Evolutionary conservation across 2,113 vertebrate species (phyloP).

Genomic region (Sorex fumeus): DNA sequence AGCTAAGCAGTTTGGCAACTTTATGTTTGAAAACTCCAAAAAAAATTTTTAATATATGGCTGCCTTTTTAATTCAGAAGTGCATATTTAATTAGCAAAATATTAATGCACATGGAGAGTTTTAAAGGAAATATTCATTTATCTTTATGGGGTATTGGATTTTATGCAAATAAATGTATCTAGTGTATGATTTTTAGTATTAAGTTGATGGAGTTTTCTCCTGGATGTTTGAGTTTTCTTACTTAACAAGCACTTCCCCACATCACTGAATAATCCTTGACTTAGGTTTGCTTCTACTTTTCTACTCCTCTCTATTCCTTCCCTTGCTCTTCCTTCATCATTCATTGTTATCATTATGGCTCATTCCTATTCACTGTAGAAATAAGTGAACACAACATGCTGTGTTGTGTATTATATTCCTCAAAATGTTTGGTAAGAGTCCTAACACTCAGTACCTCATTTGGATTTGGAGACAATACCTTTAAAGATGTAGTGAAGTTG

Average conservation of each 20-base stretch:
- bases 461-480: conserved; percentile 9
- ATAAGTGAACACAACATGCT: not conserved
- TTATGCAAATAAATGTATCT: conserved; percentile 19
- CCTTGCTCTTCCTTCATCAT: not conserved
- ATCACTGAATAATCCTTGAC: not conserved
- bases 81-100: conserved; percentile 38
- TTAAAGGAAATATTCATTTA: conserved; percentile 23
- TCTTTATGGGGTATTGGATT: conserved; percentile 54
- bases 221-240: conserved; percentile 27
- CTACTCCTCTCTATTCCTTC: not conserved
- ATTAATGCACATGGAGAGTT: conserved; percentile 5
- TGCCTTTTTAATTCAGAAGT: conserved; percentile 43
- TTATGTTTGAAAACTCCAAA: conserved; percentile 47
- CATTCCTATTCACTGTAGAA: conserved; percentile 22
- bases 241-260: not conserved
- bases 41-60: not conserved
- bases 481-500: not conserved
- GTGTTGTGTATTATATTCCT: not conserved
- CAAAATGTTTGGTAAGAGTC: not conserved
- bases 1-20: conserved; percentile 31
- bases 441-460: not conserved
- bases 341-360: not conserved
- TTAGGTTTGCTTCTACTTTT: conserved; percentile 16
- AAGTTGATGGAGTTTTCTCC: not conserved
- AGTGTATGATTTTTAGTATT: not conserved